Percentiles rank a stretch among this genome's conserved stretches.
These are phyloP conservation scores for Botia almorhae DNA, from an alignment of 2,797 vertebrate species.

Conservation along the genomic window DNA sequence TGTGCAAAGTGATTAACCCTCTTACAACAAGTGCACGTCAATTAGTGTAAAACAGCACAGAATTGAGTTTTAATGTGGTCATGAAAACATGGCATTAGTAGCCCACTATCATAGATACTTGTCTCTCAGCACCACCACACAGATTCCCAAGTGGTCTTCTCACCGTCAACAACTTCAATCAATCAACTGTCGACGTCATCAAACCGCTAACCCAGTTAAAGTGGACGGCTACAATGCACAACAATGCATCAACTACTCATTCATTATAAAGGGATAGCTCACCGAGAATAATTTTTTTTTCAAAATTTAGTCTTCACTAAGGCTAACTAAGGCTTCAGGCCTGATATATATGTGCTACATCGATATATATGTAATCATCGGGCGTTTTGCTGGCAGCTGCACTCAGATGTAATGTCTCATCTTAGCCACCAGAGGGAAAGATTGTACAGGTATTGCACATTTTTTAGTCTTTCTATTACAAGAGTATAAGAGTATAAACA, in stretches of 20 bases:
- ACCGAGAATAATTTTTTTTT: background rate
- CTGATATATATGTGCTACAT: background rate
- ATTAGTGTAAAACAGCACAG: slow-evolving; percentile 52
- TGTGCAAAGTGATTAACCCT: no score
- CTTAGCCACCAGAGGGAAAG: slow-evolving; percentile 41
- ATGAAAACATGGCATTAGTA: slow-evolving; percentile 58
- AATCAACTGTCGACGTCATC: slow-evolving; percentile 32
- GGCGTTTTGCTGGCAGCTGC: background rate
- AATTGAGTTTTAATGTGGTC: slow-evolving; percentile 58
- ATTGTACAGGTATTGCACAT: background rate
- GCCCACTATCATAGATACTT: slow-evolving; percentile 11
- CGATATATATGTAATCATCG: slow-evolving; percentile 2
- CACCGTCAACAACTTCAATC: slow-evolving; percentile 17
- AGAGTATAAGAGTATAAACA: no score
- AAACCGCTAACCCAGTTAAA: slow-evolving; percentile 7
- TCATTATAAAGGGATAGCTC: background rate
- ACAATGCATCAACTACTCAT: background rate
- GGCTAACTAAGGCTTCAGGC: no score
- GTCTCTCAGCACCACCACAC: slow-evolving; percentile 45
- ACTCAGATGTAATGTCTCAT: background rate
- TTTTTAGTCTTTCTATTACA: no score
- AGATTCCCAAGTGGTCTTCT: slow-evolving; percentile 32
- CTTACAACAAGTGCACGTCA: slow-evolving; percentile 40
- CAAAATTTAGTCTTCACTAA: background rate
- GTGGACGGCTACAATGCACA: background rate